Evolutionary conservation across 2,113 vertebrate genomes (phyloP).

Genomic region (Myocastor coypus): DNA sequence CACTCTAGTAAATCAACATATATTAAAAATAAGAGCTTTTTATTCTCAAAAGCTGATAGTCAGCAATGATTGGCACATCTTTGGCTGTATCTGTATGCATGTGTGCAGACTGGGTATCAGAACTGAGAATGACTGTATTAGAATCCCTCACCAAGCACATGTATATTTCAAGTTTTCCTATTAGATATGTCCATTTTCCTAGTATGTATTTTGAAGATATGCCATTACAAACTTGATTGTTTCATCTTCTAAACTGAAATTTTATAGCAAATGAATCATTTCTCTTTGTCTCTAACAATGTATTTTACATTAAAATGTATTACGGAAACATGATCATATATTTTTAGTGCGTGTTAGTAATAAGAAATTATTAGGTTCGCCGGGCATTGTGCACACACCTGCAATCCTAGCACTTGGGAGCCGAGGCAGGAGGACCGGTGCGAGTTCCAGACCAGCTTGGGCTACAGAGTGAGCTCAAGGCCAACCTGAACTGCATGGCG

Average conservation of each 20-base stretch:
- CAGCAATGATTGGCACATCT: not conserved
- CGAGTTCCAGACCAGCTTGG: too few species aligned
- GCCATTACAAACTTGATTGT: not conserved
- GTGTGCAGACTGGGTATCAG: not conserved
- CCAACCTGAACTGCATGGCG: too few species aligned
- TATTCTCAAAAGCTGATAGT: not conserved
- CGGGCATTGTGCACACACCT: too few species aligned
- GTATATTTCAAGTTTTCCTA: not conserved
- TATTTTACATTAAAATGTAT: not conserved
- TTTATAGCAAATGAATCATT: not conserved
- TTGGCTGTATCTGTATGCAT: not conserved
- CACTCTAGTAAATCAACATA: not conserved
- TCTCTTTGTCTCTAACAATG: not conserved
- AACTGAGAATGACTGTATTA: not conserved
- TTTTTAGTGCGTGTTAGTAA: not conserved
- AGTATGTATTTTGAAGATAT: not conserved
- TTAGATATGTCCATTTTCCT: not conserved
- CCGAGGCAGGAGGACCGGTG: too few species aligned
- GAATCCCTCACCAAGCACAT: not conserved
- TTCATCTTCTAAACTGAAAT: not conserved
- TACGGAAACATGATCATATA: not conserved
- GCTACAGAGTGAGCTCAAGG: too few species aligned
- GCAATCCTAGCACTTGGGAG: too few species aligned
- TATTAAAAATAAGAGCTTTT: not conserved
- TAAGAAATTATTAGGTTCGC: not conserved